phyloP scores from a whole-genome alignment of 2,888 invertebrate genomes.

The Pseudoips prasinana region DNA sequence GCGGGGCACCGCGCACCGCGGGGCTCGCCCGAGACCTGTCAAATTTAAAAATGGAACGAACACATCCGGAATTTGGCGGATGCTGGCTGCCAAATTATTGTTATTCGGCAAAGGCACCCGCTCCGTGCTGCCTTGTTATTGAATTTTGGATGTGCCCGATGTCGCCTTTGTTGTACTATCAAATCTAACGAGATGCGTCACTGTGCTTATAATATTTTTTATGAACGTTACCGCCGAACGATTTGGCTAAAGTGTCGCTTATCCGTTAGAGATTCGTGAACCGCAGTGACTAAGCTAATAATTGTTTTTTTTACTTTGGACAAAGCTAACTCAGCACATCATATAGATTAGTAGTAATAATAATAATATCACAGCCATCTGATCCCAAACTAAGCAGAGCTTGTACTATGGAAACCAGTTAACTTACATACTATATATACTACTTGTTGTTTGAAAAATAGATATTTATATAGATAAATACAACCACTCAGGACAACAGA shows the following conservation, averaged over 20 bases:
- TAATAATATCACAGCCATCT: no score
- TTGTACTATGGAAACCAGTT: no score
- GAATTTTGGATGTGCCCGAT: constrained; percentile 67
- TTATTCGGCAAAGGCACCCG: constrained; percentile 66
- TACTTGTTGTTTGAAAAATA: no score
- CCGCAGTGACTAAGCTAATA: no score
- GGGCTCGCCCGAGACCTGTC: constrained; percentile 63
- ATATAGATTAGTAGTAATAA: constrained; percentile 33
- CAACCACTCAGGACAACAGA: no score
- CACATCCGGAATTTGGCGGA: constrained; percentile 73
- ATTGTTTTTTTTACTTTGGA: no score
- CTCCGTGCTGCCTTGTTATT: constrained; percentile 66
- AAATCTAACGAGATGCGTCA: constrained; percentile 42
- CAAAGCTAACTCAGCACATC: constrained; percentile 20
- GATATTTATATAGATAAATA: no score
- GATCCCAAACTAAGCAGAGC: no score
- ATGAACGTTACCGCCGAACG: constrained; percentile 17
- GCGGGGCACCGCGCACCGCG: constrained; percentile 21
- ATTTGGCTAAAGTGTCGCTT: constrained; percentile 17
- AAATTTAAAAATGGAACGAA: constrained; percentile 79
- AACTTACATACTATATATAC: no score
- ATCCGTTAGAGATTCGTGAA: constrained; percentile 20
- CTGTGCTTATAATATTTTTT: constrained; percentile 33
- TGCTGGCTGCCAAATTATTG: constrained; percentile 77
- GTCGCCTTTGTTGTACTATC: constrained; percentile 57